Evolutionary conservation across 2,113 vertebrate genomes (phyloP).

Genomic region (Heteronetta atricapilla): DNA sequence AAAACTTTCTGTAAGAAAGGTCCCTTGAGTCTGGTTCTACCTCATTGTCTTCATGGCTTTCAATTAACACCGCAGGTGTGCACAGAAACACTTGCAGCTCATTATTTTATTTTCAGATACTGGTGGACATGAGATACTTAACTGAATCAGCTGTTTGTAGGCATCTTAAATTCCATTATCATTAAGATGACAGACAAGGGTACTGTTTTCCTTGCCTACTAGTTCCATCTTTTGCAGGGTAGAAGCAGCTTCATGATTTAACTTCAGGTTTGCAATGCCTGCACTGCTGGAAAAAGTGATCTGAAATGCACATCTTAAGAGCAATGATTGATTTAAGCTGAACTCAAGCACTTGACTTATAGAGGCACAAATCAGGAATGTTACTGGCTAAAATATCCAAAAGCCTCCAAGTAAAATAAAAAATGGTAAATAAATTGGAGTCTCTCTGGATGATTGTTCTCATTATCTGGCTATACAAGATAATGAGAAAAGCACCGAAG

Average conservation of each 20-base stretch:
- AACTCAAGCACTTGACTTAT: background rate
- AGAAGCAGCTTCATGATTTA: conserved; percentile 20
- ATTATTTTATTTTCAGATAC: conserved; percentile 24
- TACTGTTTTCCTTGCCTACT: background rate
- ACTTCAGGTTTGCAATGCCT: conserved; percentile 36
- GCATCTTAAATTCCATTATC: conserved; percentile 29
- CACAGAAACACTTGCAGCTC: conserved; percentile 12
- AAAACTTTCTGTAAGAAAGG: background rate
- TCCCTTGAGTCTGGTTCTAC: conserved; percentile 2
- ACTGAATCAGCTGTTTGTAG: conserved; percentile 7
- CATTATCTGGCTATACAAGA: conserved; percentile 31
- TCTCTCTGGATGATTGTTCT: conserved; percentile 13
- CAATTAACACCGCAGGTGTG: conserved; percentile 5
- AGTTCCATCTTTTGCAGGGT: background rate
- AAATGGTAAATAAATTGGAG: conserved; percentile 41
- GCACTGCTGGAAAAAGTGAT: background rate
- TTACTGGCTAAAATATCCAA: conserved; percentile 14
- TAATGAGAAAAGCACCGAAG: background rate
- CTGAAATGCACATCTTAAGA: conserved; percentile 43
- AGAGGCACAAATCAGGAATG: background rate
- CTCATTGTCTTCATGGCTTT: conserved; percentile 13
- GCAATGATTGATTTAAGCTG: conserved; percentile 2
- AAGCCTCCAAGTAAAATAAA: conserved; percentile 20
- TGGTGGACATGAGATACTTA: background rate
- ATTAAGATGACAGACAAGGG: background rate